Evolutionary conservation across 2,797 vertebrate species (phyloP), one percentile per base, ranked within the genome.

Genomic region (Helostoma temminkii): DNA sequence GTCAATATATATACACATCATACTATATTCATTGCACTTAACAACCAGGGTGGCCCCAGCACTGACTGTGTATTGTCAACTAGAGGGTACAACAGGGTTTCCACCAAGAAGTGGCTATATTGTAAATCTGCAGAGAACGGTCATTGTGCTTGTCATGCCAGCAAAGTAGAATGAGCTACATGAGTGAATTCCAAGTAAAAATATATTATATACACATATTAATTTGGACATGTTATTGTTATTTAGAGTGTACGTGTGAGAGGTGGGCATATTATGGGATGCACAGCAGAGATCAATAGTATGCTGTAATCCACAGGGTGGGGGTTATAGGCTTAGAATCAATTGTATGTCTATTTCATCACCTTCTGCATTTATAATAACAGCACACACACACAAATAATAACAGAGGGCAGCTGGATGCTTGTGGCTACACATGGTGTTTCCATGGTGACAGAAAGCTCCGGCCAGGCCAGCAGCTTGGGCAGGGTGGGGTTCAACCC

Each of bases 391-490:
- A 50, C 47, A 78, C 21, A 66, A 46, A 63, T 55, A 84, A 69
- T 77, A 60, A 60, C 46, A 64, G 1, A 46, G 50, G 49, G 75
- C 73, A 32, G 53, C 18, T 28, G 71, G 66, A 69, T 56, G 64
- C 74, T 80, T 63, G 71, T 61, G 71, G 77, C 71, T 48, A 84
- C 68, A 62, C 66, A 60, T 39, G 66, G 61, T 55, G 85, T 91
- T 90, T 84, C 87, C 87, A 89, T 85, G 74, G 87, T 10, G 62
- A 90, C 74, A 16, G 48, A 79, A 78, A 80, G 81, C 79, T 78
- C 73, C 9, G 66, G 77, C 72, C 82, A 68, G 80, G 78, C 62
- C 65, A 54, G 72, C 72, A 59, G 46, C 63, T 72, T 58, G 53
- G 52, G 19, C 66, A 62, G 76, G 78, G 80, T 74, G 78, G 68